Evolutionary conservation across 2,888 invertebrate species (phyloP).

Genomic region (Agonopterix heracliana): DNA sequence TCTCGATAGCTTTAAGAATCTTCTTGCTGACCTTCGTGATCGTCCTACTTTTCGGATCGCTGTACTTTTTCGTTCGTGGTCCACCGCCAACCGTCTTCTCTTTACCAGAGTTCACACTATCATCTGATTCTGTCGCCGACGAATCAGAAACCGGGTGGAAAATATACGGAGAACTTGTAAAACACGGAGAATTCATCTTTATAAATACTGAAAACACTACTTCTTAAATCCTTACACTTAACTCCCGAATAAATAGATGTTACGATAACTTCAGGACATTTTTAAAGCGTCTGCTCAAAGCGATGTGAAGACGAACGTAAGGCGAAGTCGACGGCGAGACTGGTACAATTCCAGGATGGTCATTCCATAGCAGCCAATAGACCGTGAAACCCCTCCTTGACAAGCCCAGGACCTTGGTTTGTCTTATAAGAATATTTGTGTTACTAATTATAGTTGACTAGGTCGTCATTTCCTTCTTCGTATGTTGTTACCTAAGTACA

Average conservation of each 20-base stretch:
- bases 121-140: conserved; percentile 66
- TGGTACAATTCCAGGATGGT: conserved; percentile 39
- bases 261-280: conserved; percentile 3
- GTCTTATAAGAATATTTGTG: conserved; percentile 37
- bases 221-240: conserved; percentile 6
- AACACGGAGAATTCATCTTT: conserved; percentile 64
- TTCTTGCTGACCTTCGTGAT: conserved; percentile 72
- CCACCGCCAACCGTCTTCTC: conserved; percentile 55
- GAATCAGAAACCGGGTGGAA: conserved; percentile 66
- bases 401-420: conserved; percentile 61
- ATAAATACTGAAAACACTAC: conserved; percentile 4
- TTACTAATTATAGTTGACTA: conserved; percentile 26
- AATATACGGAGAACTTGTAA: conserved; percentile 55
- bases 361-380: conserved; percentile 30
- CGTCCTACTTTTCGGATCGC: conserved; percentile 66
- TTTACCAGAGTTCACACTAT: conserved; percentile 56
- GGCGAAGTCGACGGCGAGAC: conserved; percentile 46
- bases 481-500: not conserved
- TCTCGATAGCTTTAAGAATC: conserved; percentile 63
- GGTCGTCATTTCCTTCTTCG: conserved; percentile 7
- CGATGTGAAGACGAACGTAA: conserved; percentile 45
- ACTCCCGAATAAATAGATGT: not conserved
- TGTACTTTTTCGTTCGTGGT: conserved; percentile 55
- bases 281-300: conserved; percentile 32
- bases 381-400: conserved; percentile 57